These are phyloP conservation scores for Siphamia tubifer DNA, from an alignment of 2,113 vertebrate genomes.

Conservation along the genomic window DNA sequence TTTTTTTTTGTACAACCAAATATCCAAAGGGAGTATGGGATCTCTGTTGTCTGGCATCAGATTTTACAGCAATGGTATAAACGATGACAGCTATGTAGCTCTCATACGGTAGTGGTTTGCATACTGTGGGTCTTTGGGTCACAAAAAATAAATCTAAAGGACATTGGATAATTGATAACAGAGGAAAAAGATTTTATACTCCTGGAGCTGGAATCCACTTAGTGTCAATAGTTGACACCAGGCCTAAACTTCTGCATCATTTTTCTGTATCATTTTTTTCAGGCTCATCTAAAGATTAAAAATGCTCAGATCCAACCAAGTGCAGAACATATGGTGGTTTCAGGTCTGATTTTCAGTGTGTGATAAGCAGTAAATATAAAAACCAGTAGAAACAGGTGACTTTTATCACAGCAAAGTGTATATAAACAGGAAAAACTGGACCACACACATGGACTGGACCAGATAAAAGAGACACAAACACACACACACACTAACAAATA, in stretches of 20 bases:
- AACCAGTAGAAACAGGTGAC: background rate
- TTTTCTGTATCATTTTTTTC: too few species aligned
- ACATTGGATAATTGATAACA: too few species aligned
- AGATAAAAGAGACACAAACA: background rate
- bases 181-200: too few species aligned
- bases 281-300: background rate
- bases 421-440: constrained; percentile 27
- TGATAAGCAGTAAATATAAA: constrained; percentile 7
- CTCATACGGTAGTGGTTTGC: too few species aligned
- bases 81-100: too few species aligned
- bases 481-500: background rate
- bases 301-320: background rate
- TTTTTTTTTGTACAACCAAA: too few species aligned
- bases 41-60: too few species aligned
- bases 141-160: too few species aligned
- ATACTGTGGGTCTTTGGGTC: too few species aligned
- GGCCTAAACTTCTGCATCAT: background rate
- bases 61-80: too few species aligned
- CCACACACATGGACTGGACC: constrained; percentile 39
- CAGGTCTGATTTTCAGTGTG: background rate
- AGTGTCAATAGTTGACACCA: background rate
- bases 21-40: too few species aligned
- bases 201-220: background rate
- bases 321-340: constrained; percentile 21
- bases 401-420: background rate